Base-by-base conservation (phyloP, 2,888 invertebrate genomes). In the Epistrophe eligans region DNA sequence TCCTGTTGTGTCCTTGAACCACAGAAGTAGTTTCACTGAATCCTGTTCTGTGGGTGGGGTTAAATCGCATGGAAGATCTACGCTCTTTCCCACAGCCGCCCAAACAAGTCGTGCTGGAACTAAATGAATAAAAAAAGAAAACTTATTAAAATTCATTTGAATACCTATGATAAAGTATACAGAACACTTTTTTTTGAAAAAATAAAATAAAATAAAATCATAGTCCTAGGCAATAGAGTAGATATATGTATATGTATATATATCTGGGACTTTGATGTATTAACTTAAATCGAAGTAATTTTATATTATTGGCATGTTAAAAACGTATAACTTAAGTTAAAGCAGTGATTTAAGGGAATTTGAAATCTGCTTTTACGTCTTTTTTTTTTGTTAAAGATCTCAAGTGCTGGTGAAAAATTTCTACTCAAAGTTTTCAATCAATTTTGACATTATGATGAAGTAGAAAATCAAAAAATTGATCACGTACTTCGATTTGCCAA, bases 1-100 rank as follows among this genome's bases (percentile, higher is more conserved):
- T 81, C 97, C 95, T 70, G 95, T 95, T 66, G 95, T 94, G 91
- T 97, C 97, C 92, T 97, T 97, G 94, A 97, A 98, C 98, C 98
- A 98, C 84, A 98, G 95, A 90, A 97, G 95, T 95, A 98, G 95
- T 90, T 95, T 97, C 60, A 97, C 96, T 76, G 94, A 94, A 89
- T 97, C 96, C 70, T 94, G 94, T 0, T 95, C 94, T 32, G 95
- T 94, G 0, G 97, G 95, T 43, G 96, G 95, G 70, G 95, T 95
- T 88, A 98, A 94, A 93, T 98, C 97, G 93, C 98, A 98, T 0
- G 98, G 97, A 89, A 98, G 93, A 76, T 96, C 95, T 28, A 96
- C 96, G 91, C 95, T 95, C 74, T 95, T 95, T 57, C 96, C 97
- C 48, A 95, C 94, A 15, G 96, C 96, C 15, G 96, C 96, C 97